A percentile compares a stretch with the other conserved stretches of the same genome.
phyloP scores from a whole-genome alignment of 2,888 invertebrate genomes.

The Ophion ventricosus region DNA sequence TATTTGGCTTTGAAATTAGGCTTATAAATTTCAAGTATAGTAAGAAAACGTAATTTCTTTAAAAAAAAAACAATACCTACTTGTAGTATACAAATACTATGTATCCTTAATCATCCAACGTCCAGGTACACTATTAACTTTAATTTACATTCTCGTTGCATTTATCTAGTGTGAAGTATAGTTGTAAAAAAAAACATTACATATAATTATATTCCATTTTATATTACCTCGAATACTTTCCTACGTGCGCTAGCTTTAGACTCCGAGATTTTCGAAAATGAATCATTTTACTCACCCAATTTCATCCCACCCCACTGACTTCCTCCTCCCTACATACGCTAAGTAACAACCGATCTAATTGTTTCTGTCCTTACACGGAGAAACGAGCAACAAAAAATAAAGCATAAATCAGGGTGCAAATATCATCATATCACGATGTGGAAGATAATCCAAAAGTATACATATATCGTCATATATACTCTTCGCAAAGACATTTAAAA shows the following conservation, averaged over 20 bases:
- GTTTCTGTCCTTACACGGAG: neutral
- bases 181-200: constrained; percentile 39
- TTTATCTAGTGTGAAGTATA: constrained; percentile 53
- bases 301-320: neutral
- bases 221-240: constrained; percentile 74
- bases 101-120: constrained; percentile 60
- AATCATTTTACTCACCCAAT: constrained; percentile 30
- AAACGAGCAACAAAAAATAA: constrained; percentile 25
- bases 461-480: neutral
- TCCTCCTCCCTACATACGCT: neutral
- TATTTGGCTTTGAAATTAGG: constrained; percentile 46
- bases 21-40: constrained; percentile 36
- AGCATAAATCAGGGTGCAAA: constrained; percentile 18
- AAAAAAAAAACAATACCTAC: constrained; percentile 7
- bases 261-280: constrained; percentile 73
- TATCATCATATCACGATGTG: constrained; percentile 46
- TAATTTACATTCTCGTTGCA: constrained; percentile 27
- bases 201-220: constrained; percentile 74
- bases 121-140: constrained; percentile 56
- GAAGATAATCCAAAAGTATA: constrained; percentile 30
- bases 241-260: constrained; percentile 72
- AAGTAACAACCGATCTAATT: constrained; percentile 14
- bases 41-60: constrained; percentile 14
- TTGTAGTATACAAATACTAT: constrained; percentile 30
- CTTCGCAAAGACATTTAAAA: neutral